A percentile compares a stretch with the other conserved stretches of the same genome.
phyloP scores from a whole-genome alignment of 2,797 vertebrate genomes.

The Miichthys miiuy region DNA sequence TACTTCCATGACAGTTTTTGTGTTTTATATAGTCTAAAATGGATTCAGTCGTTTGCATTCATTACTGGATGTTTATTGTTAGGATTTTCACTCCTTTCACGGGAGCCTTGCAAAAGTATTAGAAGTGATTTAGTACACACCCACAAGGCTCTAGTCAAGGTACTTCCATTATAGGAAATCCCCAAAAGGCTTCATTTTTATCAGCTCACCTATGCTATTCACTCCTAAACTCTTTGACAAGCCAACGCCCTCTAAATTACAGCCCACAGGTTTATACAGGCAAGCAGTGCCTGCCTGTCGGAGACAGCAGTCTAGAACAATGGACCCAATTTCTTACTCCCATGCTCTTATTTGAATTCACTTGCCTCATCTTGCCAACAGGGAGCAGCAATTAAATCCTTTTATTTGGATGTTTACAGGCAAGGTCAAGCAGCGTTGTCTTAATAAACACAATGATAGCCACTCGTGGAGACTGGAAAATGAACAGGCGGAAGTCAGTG shows the following conservation, averaged over 20 bases:
- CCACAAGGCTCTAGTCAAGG: constrained; percentile 24
- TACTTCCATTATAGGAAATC: constrained; percentile 59
- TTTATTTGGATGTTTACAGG: constrained; percentile 71
- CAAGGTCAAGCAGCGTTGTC: constrained; percentile 62
- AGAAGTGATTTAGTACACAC: constrained; percentile 26
- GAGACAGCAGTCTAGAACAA: constrained; percentile 64
- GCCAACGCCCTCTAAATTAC: constrained; percentile 75
- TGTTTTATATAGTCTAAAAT: constrained; percentile 2
- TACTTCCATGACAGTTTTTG: neutral
- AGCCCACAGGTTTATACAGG: constrained; percentile 73
- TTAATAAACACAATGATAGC: constrained; percentile 49
- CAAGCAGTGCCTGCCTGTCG: constrained; percentile 52
- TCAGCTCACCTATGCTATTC: constrained; percentile 68
- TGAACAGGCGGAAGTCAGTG: constrained; percentile 49
- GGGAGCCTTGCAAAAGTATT: constrained; percentile 17
- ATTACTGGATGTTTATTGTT: constrained; percentile 27
- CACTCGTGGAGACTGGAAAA: constrained; percentile 44
- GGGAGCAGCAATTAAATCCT: constrained; percentile 67
- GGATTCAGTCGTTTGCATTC: constrained; percentile 26
- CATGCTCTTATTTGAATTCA: constrained; percentile 61
- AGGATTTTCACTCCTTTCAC: constrained; percentile 3
- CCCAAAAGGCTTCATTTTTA: constrained; percentile 68
- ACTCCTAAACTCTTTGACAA: constrained; percentile 54
- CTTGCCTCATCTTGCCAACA: constrained; percentile 52
- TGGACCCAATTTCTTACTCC: constrained; percentile 45